Evolutionary conservation across 2,797 vertebrate species (phyloP).

Genomic region (Synanceia verrucosa): DNA sequence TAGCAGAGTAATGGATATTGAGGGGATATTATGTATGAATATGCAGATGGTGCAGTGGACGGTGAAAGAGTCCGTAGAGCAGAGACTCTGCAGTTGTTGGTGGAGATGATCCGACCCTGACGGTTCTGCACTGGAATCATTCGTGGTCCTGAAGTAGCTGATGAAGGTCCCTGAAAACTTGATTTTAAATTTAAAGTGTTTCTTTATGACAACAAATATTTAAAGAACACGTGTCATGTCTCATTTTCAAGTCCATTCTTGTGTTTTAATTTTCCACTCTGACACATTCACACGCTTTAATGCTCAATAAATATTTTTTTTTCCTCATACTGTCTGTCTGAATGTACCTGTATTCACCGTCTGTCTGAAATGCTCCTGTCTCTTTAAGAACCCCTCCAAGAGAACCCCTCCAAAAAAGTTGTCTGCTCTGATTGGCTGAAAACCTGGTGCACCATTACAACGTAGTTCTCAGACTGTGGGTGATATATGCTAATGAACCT

Average conservation of each 20-base stretch:
- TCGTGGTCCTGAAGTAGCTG: background rate
- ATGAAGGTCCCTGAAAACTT: background rate
- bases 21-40: constrained; percentile 39
- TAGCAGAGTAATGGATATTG: constrained; percentile 43
- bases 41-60: constrained; percentile 41
- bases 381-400: background rate
- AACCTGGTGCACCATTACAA: background rate
- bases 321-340: no score
- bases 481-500: background rate
- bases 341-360: no score
- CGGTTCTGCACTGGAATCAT: background rate
- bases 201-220: background rate
- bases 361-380: background rate
- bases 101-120: background rate
- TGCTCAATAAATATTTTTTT: no score
- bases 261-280: no score
- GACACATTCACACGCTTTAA: no score
- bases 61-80: constrained; percentile 17
- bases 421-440: background rate
- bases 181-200: background rate
- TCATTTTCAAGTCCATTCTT: no score
- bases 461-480: background rate
- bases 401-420: background rate
- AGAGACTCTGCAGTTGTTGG: background rate
- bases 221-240: background rate